Evolutionary conservation across 1,140 invertebrate genomes (phyloP), one percentile per base, ranked within the genome.

Genomic region (Penaeus chinensis): DNA sequence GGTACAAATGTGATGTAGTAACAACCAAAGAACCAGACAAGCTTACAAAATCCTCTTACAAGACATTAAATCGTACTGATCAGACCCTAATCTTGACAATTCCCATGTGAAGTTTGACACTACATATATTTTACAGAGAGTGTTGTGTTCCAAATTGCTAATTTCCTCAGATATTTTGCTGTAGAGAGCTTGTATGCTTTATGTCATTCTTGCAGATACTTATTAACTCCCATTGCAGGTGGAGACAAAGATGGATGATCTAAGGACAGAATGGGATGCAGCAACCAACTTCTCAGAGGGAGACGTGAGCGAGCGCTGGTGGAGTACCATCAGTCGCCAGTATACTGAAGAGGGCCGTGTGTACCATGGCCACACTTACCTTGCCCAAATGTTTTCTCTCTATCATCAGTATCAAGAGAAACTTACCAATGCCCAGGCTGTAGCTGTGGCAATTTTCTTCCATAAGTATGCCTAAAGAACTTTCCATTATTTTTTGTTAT

Each of bases 401-500:
- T 82, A 87, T 32, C 86, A 87, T 54, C 80, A 87, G 61, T 60
- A 87, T 54, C 80, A 87, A 60, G 79, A 87, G 61, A 87, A 78
- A 61, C 80, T 87, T 4, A 66, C 47, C 60, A 82, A 87, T 65
- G 69, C 86, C 22, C 86, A 87, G 62, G 86, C 86, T 66, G 61
- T 87, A 66, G 86, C 86, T 27, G 24, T 87, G 16, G 86, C 86
- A 37, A 87, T 83, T 62, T 87, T 87, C 80, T 87, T 87, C 86
- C 86, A 87, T 61, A 87, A 87, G 86, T 87, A 87, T 47, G 71
- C 77, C 19, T 19, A 13, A 16, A n/a, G 71, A n/a, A 24, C 27
- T 32, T 19, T n/a, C 2, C 71, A 32, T 74, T 24, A 24, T 7
- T 13, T 5, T 16, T 32, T 27, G n/a, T 16, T 13, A 27, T 16